Conservation (phyloP, 1,140 invertebrate genomes). For the Lepidurus couesii region DNA sequence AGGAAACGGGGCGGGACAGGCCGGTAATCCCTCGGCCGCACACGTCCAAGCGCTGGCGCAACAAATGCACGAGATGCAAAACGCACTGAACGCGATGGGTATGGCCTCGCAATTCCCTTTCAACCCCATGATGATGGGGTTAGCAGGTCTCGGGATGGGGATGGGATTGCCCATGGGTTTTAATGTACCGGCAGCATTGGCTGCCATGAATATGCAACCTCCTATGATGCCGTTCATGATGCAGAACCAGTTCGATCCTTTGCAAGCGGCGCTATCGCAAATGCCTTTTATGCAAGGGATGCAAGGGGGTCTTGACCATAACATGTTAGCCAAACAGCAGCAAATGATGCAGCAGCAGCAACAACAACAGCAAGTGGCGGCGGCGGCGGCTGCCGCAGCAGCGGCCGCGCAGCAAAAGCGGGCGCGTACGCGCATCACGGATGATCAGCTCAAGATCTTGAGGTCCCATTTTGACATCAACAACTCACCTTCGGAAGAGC, state of each 20-base stretch:
- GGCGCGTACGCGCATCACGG: constrained; percentile 91
- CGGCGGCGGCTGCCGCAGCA: constrained; percentile 45
- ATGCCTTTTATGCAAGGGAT: constrained; percentile 38
- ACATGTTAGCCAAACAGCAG: constrained; percentile 45
- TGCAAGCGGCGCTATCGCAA: constrained; percentile 38
- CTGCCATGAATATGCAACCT: constrained; percentile 80
- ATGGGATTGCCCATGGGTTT: constrained; percentile 72
- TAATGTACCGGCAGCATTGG: constrained; percentile 62
- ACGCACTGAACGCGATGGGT: constrained; percentile 74
- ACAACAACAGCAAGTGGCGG: constrained; percentile 40
- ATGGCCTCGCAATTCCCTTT: constrained; percentile 67
- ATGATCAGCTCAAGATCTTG: constrained; percentile 94
- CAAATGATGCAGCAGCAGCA: constrained; percentile 43
- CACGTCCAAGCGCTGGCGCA: constrained; percentile 52
- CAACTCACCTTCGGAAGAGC: constrained; percentile 96
- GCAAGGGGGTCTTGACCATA: constrained; percentile 46
- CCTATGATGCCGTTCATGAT: constrained; percentile 78
- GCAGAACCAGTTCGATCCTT: constrained; percentile 39
- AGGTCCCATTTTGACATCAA: constrained; percentile 97
- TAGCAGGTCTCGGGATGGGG: constrained; percentile 55
- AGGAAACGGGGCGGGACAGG: constrained; percentile 37
- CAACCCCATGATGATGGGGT: constrained; percentile 70
- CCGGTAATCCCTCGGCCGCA: constrained; percentile 32
- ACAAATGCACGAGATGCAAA: constrained; percentile 77
- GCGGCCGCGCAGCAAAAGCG: constrained; percentile 77